Evolutionary conservation across 2,113 vertebrate genomes (phyloP).

Genomic region (Zapornia atra): DNA sequence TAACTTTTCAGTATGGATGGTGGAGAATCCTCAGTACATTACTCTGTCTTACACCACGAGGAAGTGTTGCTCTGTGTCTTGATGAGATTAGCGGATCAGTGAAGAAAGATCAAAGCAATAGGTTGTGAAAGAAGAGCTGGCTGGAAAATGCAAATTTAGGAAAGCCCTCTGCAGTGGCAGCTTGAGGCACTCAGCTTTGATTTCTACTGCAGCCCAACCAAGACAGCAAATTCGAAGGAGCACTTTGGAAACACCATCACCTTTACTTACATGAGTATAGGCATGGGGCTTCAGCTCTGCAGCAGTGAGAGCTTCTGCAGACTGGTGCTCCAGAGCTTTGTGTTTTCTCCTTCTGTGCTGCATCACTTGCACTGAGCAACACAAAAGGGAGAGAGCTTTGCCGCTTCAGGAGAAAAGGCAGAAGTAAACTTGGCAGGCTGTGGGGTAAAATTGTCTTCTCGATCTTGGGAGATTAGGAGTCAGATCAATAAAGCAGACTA

Average conservation of each 20-base stretch:
- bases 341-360: background rate
- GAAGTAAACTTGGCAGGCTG: slow-evolving; percentile 6
- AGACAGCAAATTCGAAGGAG: background rate
- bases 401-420: background rate
- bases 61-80: background rate
- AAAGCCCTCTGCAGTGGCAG: background rate
- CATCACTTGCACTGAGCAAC: background rate
- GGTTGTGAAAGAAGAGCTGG: background rate
- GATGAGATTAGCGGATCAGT: background rate
- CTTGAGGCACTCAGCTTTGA: background rate
- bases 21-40: background rate
- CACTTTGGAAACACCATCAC: background rate
- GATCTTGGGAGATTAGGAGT: background rate
- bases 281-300: background rate
- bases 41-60: background rate
- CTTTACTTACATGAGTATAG: background rate
- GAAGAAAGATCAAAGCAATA: slow-evolving; percentile 34
- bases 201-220: background rate
- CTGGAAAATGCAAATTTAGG: background rate
- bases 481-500: background rate
- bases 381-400: background rate
- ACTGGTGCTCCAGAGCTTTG: background rate
- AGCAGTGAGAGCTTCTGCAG: background rate
- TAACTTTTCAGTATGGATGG: background rate
- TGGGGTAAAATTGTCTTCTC: background rate